Evolutionary conservation across 2,888 invertebrate genomes (phyloP), one percentile per base, ranked within the genome.

Genomic region (Thereva unica): DNA sequence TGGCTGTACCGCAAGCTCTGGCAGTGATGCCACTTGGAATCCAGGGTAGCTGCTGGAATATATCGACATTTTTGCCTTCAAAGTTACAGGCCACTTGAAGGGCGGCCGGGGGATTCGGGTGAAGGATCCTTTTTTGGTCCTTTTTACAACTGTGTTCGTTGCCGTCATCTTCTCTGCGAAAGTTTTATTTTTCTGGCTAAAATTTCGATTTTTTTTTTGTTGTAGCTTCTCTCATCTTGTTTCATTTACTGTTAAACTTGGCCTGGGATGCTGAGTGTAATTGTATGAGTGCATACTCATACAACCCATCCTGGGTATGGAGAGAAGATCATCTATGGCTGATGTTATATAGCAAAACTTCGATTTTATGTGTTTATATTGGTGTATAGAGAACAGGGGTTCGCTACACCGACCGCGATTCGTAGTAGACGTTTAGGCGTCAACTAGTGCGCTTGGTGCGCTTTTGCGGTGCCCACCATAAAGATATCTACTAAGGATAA

Each of bases 391-490:
- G 73, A 78, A 80, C 78, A 79, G 79, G 80, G 80, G 77, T 80
- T 79, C 76, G 78, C 78, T 80, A 79, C 77, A 78, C 78, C 78
- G 79, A 78, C 76, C 79, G 78, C 77, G 79, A 80, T 79, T 80
- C 80, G 78, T 79, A 80, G 81, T 80, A 80, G 80, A 80, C 80
- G 81, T 80, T 82, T 81, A 80, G 82, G 82, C 80, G 82, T 82
- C 79, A 83, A 82, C 80, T 81, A 81, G 81, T 80, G 79, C 79
- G 80, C 80, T 80, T 79, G 79, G 79, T 79, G 78, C 78, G 79
- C 79, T 80, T 76, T 78, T 76, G 69, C 67, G 70, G 70, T 70
- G 71, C 67, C 64, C 67, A 68, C 64, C 64, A 69, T 68, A 69
- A 67, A 69, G 69, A 68, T 66, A 69, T 68, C 68, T 68, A 68